phyloP scores from a whole-genome alignment of 2,113 vertebrate species.

The Hystrix brachyura region DNA sequence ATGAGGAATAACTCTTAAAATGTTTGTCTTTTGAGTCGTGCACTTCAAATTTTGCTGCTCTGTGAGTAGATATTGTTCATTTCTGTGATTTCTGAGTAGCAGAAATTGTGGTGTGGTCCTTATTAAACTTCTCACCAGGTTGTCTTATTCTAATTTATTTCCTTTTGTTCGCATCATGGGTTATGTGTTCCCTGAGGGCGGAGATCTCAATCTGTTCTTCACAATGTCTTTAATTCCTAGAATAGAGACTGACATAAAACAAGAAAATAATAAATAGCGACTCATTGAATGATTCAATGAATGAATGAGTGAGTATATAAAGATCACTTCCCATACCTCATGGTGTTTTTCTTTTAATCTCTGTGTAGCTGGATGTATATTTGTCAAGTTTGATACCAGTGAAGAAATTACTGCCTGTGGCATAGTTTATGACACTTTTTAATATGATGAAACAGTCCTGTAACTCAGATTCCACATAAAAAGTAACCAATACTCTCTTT shows the following conservation, averaged over 20 bases:
- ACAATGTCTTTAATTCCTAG: not conserved
- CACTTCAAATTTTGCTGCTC: not conserved
- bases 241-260: not conserved
- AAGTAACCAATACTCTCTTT: conserved; percentile 28
- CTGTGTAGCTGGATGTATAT: not conserved
- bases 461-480: conserved; percentile 52
- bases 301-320: not conserved
- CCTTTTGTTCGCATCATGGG: not conserved
- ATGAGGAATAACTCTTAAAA: not conserved
- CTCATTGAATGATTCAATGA: not conserved
- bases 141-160: not conserved
- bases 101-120: not conserved
- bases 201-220: not conserved
- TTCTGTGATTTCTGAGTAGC: not conserved
- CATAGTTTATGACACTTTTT: conserved; percentile 28
- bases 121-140: not conserved
- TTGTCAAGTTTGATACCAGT: not conserved
- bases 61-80: not conserved
- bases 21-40: not conserved
- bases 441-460: conserved; percentile 20
- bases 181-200: not conserved
- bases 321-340: not conserved
- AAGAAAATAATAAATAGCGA: not conserved
- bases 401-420: not conserved
- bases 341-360: not conserved